Base-by-base conservation (phyloP, 1,140 invertebrate species). In the Chionoecetes opilio region DNA sequence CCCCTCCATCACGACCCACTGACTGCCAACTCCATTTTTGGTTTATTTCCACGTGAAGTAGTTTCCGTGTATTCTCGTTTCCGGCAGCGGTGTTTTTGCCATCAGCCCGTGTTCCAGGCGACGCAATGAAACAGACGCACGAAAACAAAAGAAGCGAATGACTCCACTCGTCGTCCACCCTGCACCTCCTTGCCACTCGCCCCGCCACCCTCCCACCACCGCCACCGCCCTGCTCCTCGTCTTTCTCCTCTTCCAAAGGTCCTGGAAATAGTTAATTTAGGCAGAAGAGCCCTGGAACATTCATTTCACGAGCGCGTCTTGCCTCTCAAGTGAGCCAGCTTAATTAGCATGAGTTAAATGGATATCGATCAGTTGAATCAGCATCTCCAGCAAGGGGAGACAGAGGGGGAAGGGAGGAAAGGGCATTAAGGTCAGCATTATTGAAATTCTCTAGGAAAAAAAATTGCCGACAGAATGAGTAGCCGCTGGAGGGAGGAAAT, bases 271-370 rank as follows among this genome's bases (percentile, higher is more conserved):
- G 85, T 91, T 87, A 92, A 94, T 91, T 94, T 94, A 94, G 46
- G 85, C 82, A 75, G 90, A 95, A 88, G 84, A 91, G 87, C 63
- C 31, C 93, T 90, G 86, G 86, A 94, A 92, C 94, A 95, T 92
- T 87, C 94, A 95, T 95, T 95, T 91, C 94, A 95, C 41, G 90
- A 53, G 82, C 82, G 89, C 94, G 89, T 92, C 94, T 95, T 88
- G 89, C 94, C 90, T 92, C 94, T 95, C 94, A 92, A 95, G 94
- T 92, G 94, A 95, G 84, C 46, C 90, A 87, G 90, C 46, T 95
- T 95, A 95, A 95, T 95, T 95, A 95, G 94, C 94, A 95, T 95
- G 94, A 95, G 94, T 95, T 95, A 95, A 95, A 95, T 95, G 94
- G 94, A 87, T 95, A 95, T 95, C 94, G 94, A 95, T 95, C 94